Percentiles rank a stretch among this genome's conserved stretches.
These are phyloP conservation scores for Drosophila longiperda DNA, from an alignment of 2,888 invertebrate species.

Conservation along the genomic window DNA sequence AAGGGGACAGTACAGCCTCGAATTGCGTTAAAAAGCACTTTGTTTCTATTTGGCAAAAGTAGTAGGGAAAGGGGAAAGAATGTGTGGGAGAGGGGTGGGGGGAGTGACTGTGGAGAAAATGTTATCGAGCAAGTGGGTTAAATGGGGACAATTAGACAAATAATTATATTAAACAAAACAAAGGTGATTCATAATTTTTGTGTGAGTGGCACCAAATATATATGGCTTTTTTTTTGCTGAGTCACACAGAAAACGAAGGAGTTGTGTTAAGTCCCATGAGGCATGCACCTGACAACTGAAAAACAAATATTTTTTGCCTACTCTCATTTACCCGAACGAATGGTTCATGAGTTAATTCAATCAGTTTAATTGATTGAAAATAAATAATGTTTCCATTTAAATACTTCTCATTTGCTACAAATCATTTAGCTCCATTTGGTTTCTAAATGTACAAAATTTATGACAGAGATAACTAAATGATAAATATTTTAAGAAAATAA, in stretches of 20 bases:
- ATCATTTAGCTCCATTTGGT: not conserved
- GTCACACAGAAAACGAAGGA: slow-evolving; percentile 27
- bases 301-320: not conserved
- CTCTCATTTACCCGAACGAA: not conserved
- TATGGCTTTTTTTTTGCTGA: slow-evolving; percentile 33
- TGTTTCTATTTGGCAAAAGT: slow-evolving; percentile 47
- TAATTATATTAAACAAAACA: slow-evolving; percentile 62
- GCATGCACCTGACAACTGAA: slow-evolving; percentile 9
- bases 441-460: not conserved
- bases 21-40: slow-evolving; percentile 66
- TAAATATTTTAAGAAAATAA: not conserved
- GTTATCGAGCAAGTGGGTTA: not conserved
- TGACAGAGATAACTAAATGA: not conserved
- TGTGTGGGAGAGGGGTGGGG: not conserved
- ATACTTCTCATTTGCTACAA: not conserved
- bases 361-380: slow-evolving; percentile 4
- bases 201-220: slow-evolving; percentile 7
- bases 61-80: not conserved
- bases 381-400: not conserved
- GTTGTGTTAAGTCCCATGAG: slow-evolving; percentile 10
- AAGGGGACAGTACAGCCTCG: slow-evolving; percentile 54
- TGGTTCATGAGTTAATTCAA: not conserved
- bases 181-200: slow-evolving; percentile 39
- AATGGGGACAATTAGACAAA: slow-evolving; percentile 55
- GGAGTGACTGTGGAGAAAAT: not conserved